Percentiles rank a stretch among this genome's conserved stretches.
Evolutionary conservation across 2,797 vertebrate species (phyloP).

Genomic region (Notoglanidium macrostoma): DNA sequence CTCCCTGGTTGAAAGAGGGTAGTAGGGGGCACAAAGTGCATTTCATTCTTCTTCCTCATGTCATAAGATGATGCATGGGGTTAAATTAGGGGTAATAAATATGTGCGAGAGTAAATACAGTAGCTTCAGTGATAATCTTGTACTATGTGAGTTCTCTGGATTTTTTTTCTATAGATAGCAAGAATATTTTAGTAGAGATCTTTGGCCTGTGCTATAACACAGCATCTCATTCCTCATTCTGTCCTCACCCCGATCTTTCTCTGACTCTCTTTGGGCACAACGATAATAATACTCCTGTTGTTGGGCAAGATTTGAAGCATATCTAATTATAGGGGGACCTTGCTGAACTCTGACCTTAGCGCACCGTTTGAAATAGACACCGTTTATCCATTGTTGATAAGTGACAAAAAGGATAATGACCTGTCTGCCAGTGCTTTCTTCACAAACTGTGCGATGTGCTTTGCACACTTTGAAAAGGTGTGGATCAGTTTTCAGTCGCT

Average conservation of each 20-base stretch:
- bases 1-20: background rate
- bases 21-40: background rate
- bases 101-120: slow-evolving; percentile 45
- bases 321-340: slow-evolving; percentile 27
- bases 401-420: slow-evolving; percentile 38
- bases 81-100: slow-evolving; percentile 2
- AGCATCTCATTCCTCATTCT: slow-evolving; percentile 10
- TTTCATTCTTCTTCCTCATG: slow-evolving; percentile 5
- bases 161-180: slow-evolving; percentile 56
- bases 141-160: slow-evolving; percentile 53
- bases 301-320: background rate
- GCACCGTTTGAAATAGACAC: slow-evolving; percentile 27
- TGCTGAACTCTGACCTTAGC: slow-evolving; percentile 24
- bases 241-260: background rate
- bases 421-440: slow-evolving; percentile 18
- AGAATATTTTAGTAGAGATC: slow-evolving; percentile 15
- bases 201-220: slow-evolving; percentile 33
- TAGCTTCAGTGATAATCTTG: slow-evolving; percentile 53
- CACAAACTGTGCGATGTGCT: background rate
- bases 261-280: background rate
- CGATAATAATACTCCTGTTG: background rate
- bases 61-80: background rate
- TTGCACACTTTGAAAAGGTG: slow-evolving; percentile 23
- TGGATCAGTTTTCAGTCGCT: slow-evolving; percentile 38
- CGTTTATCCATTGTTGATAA: slow-evolving; percentile 10